Percentiles rank a stretch among this genome's conserved stretches.
These are phyloP conservation scores for Tenodera sinensis DNA, from an alignment of 2,888 invertebrate genomes.

Conservation along the genomic window DNA sequence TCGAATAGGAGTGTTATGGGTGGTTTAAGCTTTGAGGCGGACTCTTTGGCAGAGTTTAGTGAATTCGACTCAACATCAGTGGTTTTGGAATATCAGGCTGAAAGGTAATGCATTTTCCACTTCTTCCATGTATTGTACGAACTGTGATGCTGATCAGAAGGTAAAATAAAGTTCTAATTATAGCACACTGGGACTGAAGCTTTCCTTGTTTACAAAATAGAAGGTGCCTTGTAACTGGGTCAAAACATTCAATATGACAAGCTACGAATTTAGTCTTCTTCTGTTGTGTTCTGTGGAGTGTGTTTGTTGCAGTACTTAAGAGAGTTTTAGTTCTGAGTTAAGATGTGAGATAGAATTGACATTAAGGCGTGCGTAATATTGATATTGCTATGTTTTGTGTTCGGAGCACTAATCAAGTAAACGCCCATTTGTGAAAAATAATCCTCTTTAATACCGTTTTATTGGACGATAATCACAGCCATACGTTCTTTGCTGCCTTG, in stretches of 20 bases:
- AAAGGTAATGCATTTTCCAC: constrained; percentile 44
- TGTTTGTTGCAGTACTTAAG: background rate
- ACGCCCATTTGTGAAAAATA: background rate
- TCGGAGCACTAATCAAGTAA: background rate
- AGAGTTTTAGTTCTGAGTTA: background rate
- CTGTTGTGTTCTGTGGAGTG: background rate
- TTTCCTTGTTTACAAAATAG: constrained; percentile 6
- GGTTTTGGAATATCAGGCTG: constrained; percentile 49
- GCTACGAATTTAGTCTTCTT: background rate
- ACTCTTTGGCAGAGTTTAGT: constrained; percentile 52
- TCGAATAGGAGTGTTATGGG: constrained; percentile 43
- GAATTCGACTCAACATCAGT: constrained; percentile 54
- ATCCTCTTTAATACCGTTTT: background rate
- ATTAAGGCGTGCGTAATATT: background rate
- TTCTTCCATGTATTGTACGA: background rate
- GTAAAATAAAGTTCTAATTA: constrained; percentile 18
- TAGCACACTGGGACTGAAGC: constrained; percentile 1
- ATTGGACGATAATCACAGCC: background rate
- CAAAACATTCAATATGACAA: background rate
- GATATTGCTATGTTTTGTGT: too few relatives aligned
- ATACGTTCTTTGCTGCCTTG: background rate
- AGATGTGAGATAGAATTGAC: background rate
- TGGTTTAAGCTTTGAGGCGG: constrained; percentile 53
- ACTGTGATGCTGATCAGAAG: background rate
- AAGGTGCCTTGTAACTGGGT: background rate